A percentile compares a stretch with the other conserved stretches of the same genome.
These are phyloP conservation scores for Dinocampus coccinellae DNA, from an alignment of 2,888 invertebrate species.

Conservation along the genomic window DNA sequence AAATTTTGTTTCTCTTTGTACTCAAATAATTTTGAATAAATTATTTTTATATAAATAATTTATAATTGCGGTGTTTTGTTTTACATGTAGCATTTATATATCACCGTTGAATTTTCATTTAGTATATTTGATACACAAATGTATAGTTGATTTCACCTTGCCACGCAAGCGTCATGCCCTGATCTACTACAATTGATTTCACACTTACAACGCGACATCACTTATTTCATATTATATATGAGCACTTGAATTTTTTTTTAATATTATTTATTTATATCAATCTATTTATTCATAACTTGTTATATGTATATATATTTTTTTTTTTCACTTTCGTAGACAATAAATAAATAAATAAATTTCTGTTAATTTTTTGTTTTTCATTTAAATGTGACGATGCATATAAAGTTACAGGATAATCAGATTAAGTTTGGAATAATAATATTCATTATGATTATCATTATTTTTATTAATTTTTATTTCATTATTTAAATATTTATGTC, in stretches of 20 bases:
- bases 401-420: neutral
- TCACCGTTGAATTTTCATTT: neutral
- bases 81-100: neutral
- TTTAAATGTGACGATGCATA: neutral
- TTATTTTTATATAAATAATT: no score
- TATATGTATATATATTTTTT: no score
- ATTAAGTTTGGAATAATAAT: neutral
- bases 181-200: slow-evolving; percentile 18
- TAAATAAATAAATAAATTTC: no score
- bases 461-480: neutral
- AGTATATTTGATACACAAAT: neutral
- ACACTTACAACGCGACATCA: neutral
- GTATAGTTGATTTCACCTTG: slow-evolving; percentile 24
- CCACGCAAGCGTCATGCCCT: slow-evolving; percentile 26
- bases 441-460: neutral
- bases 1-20: slow-evolving; percentile 10
- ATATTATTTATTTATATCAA: no score
- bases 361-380: no score
- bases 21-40: no score
- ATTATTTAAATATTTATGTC: neutral
- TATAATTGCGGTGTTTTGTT: no score
- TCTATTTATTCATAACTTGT: no score
- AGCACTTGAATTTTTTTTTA: no score
- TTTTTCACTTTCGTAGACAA: no score
- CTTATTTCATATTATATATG: neutral